These are phyloP conservation scores for Scaptomyza cyrtandrae DNA, from an alignment of 2,888 invertebrate genomes.

Conservation along the genomic window DNA sequence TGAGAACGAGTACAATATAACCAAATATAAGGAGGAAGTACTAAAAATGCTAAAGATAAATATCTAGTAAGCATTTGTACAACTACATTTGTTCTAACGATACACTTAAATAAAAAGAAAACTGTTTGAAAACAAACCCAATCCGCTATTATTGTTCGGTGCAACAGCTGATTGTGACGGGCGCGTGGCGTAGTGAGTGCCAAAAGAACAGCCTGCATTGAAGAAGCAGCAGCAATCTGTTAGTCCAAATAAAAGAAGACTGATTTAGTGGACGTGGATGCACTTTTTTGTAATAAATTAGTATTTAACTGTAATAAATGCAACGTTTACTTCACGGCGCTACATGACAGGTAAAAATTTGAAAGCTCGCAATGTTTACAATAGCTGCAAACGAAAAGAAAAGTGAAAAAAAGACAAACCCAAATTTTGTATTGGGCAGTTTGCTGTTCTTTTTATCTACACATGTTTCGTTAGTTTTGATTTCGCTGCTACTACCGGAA, in stretches of 20 bases:
- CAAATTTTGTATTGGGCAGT: background rate
- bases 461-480: slow-evolving; percentile 10
- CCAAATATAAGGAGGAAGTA: slow-evolving; percentile 83
- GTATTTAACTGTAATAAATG: background rate
- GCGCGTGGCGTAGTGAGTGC: slow-evolving; percentile 33
- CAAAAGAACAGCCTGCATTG: slow-evolving; percentile 36
- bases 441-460: slow-evolving; percentile 13
- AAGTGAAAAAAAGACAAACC: slow-evolving; percentile 5
- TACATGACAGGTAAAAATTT: slow-evolving; percentile 36
- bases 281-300: slow-evolving; percentile 12
- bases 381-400: background rate
- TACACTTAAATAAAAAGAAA: slow-evolving; percentile 1
- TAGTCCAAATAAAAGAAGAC: slow-evolving; percentile 39
- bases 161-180: slow-evolving; percentile 40
- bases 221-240: slow-evolving; percentile 39
- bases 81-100: slow-evolving; percentile 4
- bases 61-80: slow-evolving; percentile 29
- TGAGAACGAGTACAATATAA: slow-evolving; percentile 83
- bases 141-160: background rate
- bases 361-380: background rate
- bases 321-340: slow-evolving; percentile 1
- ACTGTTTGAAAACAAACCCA: background rate
- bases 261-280: slow-evolving; percentile 49
- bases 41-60: slow-evolving; percentile 77
- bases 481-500: slow-evolving; percentile 31